Conservation (phyloP, 2,797 vertebrate species). For the Poecilia wingei region DNA sequence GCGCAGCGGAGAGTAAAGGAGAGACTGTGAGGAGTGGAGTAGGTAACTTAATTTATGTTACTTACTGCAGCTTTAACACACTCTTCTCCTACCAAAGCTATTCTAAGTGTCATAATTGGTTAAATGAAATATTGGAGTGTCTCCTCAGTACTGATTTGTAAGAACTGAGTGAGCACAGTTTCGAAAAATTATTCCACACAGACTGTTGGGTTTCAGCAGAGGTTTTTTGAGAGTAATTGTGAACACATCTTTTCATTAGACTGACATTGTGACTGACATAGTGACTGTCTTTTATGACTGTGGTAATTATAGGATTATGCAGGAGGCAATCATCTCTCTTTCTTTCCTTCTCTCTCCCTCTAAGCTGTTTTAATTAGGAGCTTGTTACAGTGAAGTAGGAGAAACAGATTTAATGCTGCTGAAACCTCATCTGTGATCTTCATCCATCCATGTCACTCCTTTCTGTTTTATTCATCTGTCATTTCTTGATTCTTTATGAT, state of each 20-base stretch:
- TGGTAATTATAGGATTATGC: conserved; percentile 85
- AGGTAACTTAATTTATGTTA: too few species aligned
- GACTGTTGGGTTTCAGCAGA: conserved; percentile 52
- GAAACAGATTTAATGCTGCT: conserved; percentile 79
- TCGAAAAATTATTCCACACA: conserved; percentile 43
- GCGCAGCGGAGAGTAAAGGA: too few species aligned
- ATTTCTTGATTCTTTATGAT: conserved; percentile 38
- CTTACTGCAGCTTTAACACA: background rate
- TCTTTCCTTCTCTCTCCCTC: conserved; percentile 62
- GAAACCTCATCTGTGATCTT: conserved; percentile 73
- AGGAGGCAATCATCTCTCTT: conserved; percentile 73
- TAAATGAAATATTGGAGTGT: conserved; percentile 32
- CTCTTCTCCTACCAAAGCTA: conserved; percentile 2
- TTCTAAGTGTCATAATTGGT: conserved; percentile 15
- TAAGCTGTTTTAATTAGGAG: conserved; percentile 84
- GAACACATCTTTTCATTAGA: conserved; percentile 77
- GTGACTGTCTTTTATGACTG: conserved; percentile 76
- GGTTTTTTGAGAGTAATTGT: conserved; percentile 66
- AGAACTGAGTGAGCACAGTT: conserved; percentile 35
- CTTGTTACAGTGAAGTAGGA: conserved; percentile 79
- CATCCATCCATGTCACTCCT: conserved; percentile 30
- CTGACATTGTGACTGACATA: conserved; percentile 73
- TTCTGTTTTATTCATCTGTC: conserved; percentile 47
- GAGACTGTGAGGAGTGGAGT: too few species aligned
- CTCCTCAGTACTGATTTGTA: conserved; percentile 29